A percentile compares a stretch with the other conserved stretches of the same genome.
Evolutionary conservation across 2,113 vertebrate genomes (phyloP).

Genomic region (Grammomys surdaster): DNA sequence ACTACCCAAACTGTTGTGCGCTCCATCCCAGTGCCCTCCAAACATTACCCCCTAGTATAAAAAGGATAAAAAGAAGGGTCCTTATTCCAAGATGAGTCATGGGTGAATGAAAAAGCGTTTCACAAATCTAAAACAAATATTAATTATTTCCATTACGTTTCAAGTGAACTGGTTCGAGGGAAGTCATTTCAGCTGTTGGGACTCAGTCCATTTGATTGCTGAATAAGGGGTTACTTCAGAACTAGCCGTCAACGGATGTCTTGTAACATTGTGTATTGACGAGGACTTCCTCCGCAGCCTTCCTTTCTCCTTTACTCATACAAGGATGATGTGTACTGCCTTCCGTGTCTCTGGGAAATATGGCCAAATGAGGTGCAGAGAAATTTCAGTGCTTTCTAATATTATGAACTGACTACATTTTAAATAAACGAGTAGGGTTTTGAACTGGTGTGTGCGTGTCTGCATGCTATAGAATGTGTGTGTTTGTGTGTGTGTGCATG

Average conservation of each 20-base stretch:
- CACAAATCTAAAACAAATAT: neutral
- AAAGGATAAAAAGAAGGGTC: neutral
- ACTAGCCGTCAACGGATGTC: neutral
- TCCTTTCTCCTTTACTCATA: neutral
- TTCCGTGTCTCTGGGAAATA: neutral
- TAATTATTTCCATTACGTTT: neutral
- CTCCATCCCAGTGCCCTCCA: rapidly evolving
- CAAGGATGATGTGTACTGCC: no score
- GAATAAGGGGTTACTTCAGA: neutral
- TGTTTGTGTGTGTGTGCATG: neutral
- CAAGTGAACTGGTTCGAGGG: neutral
- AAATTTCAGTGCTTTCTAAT: neutral
- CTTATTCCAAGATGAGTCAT: neutral
- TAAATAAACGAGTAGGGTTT: neutral
- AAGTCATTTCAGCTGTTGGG: neutral
- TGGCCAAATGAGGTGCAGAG: neutral
- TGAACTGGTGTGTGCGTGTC: neutral
- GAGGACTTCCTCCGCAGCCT: neutral
- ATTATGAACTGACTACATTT: neutral
- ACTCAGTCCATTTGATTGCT: neutral
- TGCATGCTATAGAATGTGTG: neutral
- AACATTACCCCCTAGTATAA: neutral
- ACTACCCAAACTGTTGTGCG: neutral
- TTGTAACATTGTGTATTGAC: neutral
- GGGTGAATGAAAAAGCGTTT: neutral